Percentiles rank a stretch among this genome's conserved stretches.
Evolutionary conservation across 1,140 invertebrate species (phyloP).

Genomic region (Bombus superbus): DNA sequence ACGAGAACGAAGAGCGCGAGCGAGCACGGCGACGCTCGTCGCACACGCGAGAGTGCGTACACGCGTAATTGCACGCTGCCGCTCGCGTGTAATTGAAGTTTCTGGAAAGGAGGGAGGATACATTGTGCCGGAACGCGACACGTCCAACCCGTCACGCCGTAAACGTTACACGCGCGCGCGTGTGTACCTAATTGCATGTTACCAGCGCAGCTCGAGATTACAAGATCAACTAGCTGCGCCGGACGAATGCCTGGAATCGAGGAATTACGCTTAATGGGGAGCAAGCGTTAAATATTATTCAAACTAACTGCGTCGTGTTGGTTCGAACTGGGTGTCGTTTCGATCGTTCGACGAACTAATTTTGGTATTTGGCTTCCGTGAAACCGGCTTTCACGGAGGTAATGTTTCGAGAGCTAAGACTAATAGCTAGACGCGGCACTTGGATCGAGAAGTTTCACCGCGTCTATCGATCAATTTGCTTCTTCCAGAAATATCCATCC

Average conservation of each 20-base stretch:
- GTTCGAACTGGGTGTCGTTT: background rate
- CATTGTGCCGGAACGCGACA: conserved; percentile 13
- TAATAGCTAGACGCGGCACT: too few species aligned
- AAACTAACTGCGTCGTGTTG: background rate
- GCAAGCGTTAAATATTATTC: background rate
- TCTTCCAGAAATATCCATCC: too few species aligned
- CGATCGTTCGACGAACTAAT: background rate
- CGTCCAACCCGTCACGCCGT: background rate
- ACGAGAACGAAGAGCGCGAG: conserved; percentile 3
- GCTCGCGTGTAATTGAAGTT: conserved; percentile 36
- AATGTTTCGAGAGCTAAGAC: too few species aligned
- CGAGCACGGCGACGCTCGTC: background rate
- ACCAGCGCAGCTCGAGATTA: background rate
- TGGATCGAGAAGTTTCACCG: too few species aligned
- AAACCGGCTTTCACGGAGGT: too few species aligned
- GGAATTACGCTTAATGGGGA: conserved; percentile 10
- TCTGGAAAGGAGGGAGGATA: conserved; percentile 4
- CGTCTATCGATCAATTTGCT: too few species aligned
- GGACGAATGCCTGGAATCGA: background rate
- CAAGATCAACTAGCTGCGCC: background rate
- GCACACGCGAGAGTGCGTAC: conserved; percentile 1
- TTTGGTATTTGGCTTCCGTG: background rate
- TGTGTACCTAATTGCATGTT: conserved; percentile 23
- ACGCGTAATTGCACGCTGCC: conserved; percentile 16
- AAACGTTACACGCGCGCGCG: background rate